A percentile compares a stretch with the other conserved stretches of the same genome.
These are phyloP conservation scores for Suillia variegata DNA, from an alignment of 2,888 invertebrate species.

Conservation along the genomic window DNA sequence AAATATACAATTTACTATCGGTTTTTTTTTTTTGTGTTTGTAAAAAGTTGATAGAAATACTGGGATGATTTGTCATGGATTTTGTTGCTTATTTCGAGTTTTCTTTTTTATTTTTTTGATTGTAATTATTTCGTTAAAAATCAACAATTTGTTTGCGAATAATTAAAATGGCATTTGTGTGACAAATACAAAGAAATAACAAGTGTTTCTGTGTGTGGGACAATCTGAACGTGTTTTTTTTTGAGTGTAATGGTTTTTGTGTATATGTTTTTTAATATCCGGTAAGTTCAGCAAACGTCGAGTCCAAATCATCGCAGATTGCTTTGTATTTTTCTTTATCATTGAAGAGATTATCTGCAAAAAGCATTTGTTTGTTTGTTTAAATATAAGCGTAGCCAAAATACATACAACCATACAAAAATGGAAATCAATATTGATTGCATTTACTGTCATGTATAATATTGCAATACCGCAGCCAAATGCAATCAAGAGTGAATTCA, in stretches of 20 bases:
- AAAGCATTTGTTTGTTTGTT: constrained; percentile 58
- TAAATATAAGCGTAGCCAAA: constrained; percentile 43
- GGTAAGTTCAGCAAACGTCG: constrained; percentile 95
- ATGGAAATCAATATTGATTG: background rate
- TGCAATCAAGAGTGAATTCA: too few species aligned
- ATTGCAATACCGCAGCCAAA: too few species aligned
- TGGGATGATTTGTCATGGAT: background rate
- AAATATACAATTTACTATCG: background rate
- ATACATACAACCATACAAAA: constrained; percentile 14
- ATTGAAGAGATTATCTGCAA: constrained; percentile 83
- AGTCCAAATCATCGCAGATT: constrained; percentile 96
- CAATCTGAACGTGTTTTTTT: background rate
- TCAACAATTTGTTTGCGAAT: background rate
- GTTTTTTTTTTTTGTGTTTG: background rate
- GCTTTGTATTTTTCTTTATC: constrained; percentile 90
- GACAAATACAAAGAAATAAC: background rate
- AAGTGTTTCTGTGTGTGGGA: background rate
- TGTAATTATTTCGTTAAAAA: background rate
- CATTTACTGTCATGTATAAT: too few species aligned
- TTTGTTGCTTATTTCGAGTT: too few species aligned
- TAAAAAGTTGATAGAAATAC: background rate
- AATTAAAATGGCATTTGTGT: background rate
- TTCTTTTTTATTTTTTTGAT: background rate
- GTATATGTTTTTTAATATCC: constrained; percentile 76
- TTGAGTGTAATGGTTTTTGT: constrained; percentile 13